Evolutionary conservation across 2,797 vertebrate genomes (phyloP).

Genomic region (Prionace glauca): DNA sequence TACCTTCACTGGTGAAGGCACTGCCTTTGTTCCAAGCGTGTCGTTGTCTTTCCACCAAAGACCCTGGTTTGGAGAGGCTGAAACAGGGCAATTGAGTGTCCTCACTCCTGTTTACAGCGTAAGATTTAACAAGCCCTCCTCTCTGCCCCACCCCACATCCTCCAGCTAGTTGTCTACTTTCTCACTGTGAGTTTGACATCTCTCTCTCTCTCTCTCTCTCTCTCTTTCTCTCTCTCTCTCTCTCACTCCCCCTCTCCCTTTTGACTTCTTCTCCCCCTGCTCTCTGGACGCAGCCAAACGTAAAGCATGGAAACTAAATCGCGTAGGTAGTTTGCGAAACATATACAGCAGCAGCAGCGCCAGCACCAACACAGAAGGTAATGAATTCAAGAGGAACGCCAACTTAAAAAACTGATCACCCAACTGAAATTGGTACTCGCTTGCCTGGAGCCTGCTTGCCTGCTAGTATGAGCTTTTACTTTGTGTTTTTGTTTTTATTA

Average conservation of each 20-base stretch:
- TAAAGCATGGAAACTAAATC: constrained; percentile 86
- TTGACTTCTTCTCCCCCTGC: constrained; percentile 57
- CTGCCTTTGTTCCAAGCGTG: neutral
- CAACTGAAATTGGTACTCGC: constrained; percentile 42
- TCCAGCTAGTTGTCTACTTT: constrained; percentile 46
- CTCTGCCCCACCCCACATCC: neutral
- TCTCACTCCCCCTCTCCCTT: constrained; percentile 51
- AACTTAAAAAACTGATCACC: constrained; percentile 27
- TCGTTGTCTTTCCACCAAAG: neutral
- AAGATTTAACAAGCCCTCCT: neutral
- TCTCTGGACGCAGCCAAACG: constrained; percentile 82
- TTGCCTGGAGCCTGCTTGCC: constrained; percentile 53
- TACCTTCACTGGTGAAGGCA: neutral
- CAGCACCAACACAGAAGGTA: constrained; percentile 77
- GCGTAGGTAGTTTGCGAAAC: constrained; percentile 84
- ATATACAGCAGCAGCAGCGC: constrained; percentile 77
- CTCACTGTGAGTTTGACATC: constrained; percentile 54
- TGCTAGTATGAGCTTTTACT: constrained; percentile 27
- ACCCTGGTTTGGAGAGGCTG: neutral
- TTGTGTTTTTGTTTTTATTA: constrained; percentile 45
- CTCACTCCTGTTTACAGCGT: neutral
- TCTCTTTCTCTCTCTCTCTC: constrained; percentile 52
- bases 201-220: constrained; percentile 51
- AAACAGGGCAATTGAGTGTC: neutral
- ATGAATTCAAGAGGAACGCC: constrained; percentile 44